Percentiles rank a stretch among this genome's conserved stretches.
phyloP scores from a whole-genome alignment of 2,888 invertebrate species.

The Drosophila falleni region DNA sequence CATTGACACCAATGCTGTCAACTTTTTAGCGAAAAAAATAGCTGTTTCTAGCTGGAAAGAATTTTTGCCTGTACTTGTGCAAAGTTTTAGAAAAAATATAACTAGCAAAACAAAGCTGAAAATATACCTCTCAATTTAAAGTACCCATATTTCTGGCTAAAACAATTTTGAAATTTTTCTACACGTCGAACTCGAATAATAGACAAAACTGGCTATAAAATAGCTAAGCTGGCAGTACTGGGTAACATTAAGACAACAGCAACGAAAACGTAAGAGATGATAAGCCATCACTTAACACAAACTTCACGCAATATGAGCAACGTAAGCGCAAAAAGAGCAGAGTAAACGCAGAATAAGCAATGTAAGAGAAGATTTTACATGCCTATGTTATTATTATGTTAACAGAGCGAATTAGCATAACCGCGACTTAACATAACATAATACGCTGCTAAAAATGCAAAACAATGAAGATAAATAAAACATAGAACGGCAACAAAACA shows the following conservation, averaged over 20 bases:
- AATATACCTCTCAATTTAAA: no score
- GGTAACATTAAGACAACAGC: no score
- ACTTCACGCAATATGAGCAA: slow-evolving; percentile 8
- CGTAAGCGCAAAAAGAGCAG: slow-evolving; percentile 19
- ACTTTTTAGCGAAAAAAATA: no score
- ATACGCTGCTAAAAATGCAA: slow-evolving; percentile 45
- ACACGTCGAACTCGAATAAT: no score
- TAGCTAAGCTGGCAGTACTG: no score
- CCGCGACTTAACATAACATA: slow-evolving; percentile 37
- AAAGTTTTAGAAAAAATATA: no score
- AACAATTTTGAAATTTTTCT: no score
- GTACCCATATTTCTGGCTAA: no score
- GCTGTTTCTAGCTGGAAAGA: no score
- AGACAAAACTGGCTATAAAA: no score
- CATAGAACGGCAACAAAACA: slow-evolving; percentile 42
- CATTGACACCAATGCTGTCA: background rate
- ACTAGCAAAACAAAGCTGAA: no score
- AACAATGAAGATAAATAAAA: slow-evolving; percentile 52
- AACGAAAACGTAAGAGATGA: background rate
- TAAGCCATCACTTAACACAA: background rate
- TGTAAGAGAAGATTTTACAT: slow-evolving; percentile 13
- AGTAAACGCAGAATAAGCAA: slow-evolving; percentile 26
- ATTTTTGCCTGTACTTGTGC: no score
- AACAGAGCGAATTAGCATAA: slow-evolving; percentile 9
- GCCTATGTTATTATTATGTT: slow-evolving; percentile 26